These are phyloP conservation scores for Nomada flava DNA, from an alignment of 2,888 invertebrate genomes.

Conservation along the genomic window DNA sequence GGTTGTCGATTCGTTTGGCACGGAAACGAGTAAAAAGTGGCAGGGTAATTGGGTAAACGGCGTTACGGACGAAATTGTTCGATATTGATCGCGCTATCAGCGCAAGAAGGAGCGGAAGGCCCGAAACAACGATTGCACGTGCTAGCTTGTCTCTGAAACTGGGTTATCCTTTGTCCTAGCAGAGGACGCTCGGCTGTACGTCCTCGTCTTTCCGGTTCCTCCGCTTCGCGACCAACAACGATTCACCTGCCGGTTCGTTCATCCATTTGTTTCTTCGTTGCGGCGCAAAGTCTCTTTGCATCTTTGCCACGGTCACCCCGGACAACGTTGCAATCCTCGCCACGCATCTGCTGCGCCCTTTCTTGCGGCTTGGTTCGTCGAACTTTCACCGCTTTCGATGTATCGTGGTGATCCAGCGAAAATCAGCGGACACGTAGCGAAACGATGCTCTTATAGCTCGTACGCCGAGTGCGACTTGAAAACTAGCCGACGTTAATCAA, in stretches of 20 bases:
- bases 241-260: slow-evolving; percentile 33
- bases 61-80: background rate
- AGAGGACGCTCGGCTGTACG: slow-evolving; percentile 42
- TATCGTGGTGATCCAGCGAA: background rate
- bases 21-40: background rate
- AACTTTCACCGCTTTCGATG: background rate
- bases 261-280: slow-evolving; percentile 24
- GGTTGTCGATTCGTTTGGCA: background rate
- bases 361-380: background rate
- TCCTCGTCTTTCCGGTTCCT: slow-evolving; percentile 64
- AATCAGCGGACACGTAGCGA: background rate
- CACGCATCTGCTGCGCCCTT: background rate
- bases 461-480: background rate
- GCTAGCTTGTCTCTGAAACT: slow-evolving; percentile 49
- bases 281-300: background rate
- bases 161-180: slow-evolving; percentile 69
- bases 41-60: background rate
- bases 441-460: background rate
- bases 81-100: slow-evolving; percentile 12
- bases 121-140: slow-evolving; percentile 53
- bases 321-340: background rate
- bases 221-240: slow-evolving; percentile 51
- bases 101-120: slow-evolving; percentile 6
- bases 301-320: background rate
- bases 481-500: background rate